Evolutionary conservation across 2,113 vertebrate genomes (phyloP), one percentile per base, ranked within the genome.

Genomic region (Eurypyga helias): DNA sequence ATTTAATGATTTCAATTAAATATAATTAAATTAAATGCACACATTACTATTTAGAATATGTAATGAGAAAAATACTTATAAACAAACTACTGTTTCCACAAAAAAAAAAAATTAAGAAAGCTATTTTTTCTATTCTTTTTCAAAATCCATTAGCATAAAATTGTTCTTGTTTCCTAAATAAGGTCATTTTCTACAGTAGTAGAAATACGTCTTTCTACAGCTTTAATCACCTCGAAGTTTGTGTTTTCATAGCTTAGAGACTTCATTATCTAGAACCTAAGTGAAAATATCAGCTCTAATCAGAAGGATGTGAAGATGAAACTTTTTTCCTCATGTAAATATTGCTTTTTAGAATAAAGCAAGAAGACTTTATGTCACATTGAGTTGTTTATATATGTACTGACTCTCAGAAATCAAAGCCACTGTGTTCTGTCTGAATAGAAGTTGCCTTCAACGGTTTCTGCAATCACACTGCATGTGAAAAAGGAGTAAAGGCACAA

Each of bases 1-100:
- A 83, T 89, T 20, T 70, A 98, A 97, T 96, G 10, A 92, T 94
- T 94, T 97, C 51, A 96, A 96, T 97, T 90, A 95, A 96, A 93
- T 79, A 81, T 31, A 94, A 95, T 97, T 93, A 93, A 96, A 95
- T 96, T 93, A 93, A 96, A 91, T 85, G 24, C 45, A 81, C 18
- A n/a, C 94, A 73, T 95, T 93, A 54, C 91, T 86, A 49, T 96
- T 96, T 94, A 88, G 73, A 96, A 90, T 88, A 89, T 62, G 41
- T 96, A 97, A 91, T 75, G 93, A 97, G 54, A 96, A 65, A 83
- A 96, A 96, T 93, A 76, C 76, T 93, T 95, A 77, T 92, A 97
- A 96, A 94, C 38, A 83, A 95, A 90, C 72, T 69, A 13, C 90
- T 93, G 23, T 95, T 97, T 94, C 83, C n/a, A 85, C 86, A 79